A percentile compares a stretch with the other conserved stretches of the same genome.
phyloP scores from a whole-genome alignment of 23 tunicate genomes.

The Clavelina lepadiformis region DNA sequence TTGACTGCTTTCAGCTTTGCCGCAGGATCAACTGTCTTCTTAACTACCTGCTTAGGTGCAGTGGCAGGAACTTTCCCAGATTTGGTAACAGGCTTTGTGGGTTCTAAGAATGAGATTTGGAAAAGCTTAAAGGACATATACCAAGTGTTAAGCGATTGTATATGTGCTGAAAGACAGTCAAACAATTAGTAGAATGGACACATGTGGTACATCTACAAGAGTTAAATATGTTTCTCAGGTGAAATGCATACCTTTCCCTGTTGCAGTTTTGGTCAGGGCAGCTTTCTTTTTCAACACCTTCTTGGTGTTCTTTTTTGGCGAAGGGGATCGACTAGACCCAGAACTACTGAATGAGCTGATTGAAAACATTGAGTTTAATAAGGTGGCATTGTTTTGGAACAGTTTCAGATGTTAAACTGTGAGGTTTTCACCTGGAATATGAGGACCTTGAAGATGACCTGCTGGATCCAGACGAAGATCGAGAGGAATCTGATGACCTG shows the following conservation, averaged over 20 bases:
- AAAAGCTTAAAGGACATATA: not conserved
- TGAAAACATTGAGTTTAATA: not conserved
- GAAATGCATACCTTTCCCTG: too few species aligned
- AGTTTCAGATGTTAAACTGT: not conserved
- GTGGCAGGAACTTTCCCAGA: too few species aligned
- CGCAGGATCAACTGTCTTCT: too few species aligned
- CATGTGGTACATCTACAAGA: too few species aligned
- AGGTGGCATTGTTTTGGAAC: too few species aligned
- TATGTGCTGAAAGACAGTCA: constrained; percentile 7
- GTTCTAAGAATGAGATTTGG: not conserved
- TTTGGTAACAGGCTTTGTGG: too few species aligned
- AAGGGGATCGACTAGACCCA: constrained; percentile 54
- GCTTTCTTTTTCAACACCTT: constrained; percentile 29
- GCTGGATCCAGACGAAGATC: constrained; percentile 43
- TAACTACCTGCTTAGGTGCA: too few species aligned
- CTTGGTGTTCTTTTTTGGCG: constrained; percentile 42
- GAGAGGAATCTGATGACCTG: constrained; percentile 47
- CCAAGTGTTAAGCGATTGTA: not conserved
- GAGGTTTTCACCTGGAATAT: constrained; percentile 19
- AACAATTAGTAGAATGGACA: not conserved
- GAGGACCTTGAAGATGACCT: constrained; percentile 53
- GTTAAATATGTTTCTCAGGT: too few species aligned
- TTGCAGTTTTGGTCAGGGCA: not conserved
- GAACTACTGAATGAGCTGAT: constrained; percentile 62
- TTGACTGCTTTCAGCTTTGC: too few species aligned